Percentiles rank a stretch among this genome's conserved stretches.
These are phyloP conservation scores for Marasmarcha lunaedactyla DNA, from an alignment of 2,888 invertebrate species.

Conservation along the genomic window DNA sequence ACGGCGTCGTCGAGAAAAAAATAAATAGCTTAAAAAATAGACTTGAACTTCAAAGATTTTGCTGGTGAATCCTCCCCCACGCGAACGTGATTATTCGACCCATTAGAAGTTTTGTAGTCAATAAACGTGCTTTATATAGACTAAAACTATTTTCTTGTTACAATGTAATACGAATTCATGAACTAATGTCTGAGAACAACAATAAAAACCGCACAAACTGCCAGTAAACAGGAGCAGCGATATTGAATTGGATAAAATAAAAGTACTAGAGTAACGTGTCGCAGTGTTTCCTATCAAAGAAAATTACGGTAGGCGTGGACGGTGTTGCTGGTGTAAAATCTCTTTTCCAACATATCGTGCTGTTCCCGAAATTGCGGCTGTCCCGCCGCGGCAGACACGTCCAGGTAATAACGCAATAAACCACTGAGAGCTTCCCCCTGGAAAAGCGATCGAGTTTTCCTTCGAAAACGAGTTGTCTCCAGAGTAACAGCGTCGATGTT, in stretches of 20 bases:
- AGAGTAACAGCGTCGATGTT: slow-evolving; percentile 32
- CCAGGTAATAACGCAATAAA: slow-evolving; percentile 71
- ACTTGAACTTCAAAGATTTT: no score
- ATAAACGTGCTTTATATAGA: not conserved
- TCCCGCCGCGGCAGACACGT: slow-evolving; percentile 62
- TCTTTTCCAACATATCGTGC: slow-evolving; percentile 63
- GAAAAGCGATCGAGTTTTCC: slow-evolving; percentile 69
- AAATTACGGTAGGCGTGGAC: slow-evolving; percentile 51
- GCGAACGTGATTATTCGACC: no score
- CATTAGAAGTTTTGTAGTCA: no score
- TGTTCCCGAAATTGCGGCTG: slow-evolving; percentile 63
- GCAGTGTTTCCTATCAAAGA: slow-evolving; percentile 60
- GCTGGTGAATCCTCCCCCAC: no score
- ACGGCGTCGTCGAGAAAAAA: no score
- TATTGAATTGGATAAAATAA: slow-evolving; percentile 58
- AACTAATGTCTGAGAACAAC: slow-evolving; percentile 14
- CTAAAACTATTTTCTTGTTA: not conserved
- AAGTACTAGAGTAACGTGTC: slow-evolving; percentile 43
- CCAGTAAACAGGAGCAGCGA: slow-evolving; percentile 19
- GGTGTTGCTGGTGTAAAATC: slow-evolving; percentile 50
- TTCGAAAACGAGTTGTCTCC: slow-evolving; percentile 58
- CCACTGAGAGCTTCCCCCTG: slow-evolving; percentile 66
- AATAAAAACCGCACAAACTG: slow-evolving; percentile 8
- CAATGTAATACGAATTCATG: slow-evolving; percentile 2
- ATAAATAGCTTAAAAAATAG: no score